Evolutionary conservation across 2,113 vertebrate genomes (phyloP).

Genomic region (Psophia crepitans): DNA sequence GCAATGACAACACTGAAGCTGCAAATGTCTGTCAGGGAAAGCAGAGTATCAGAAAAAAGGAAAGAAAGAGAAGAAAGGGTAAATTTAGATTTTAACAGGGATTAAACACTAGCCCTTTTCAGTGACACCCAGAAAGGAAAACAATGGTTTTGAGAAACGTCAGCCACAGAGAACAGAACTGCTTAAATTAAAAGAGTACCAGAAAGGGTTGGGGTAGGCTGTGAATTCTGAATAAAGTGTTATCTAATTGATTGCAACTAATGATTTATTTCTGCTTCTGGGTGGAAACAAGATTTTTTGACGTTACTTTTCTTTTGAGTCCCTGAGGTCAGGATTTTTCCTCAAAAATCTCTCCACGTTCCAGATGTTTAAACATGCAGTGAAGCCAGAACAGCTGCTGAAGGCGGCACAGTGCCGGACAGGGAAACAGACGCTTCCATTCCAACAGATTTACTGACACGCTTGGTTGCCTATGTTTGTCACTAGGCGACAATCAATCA

Average conservation of each 20-base stretch:
- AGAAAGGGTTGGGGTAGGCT: background rate
- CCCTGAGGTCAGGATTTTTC: background rate
- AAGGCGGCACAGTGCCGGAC: background rate
- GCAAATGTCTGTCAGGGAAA: background rate
- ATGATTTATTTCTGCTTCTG: background rate
- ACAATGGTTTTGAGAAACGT: background rate
- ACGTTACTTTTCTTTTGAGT: background rate
- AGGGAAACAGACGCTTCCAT: background rate
- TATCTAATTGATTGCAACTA: background rate
- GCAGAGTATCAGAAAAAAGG: background rate
- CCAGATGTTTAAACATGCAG: background rate
- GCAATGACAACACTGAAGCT: background rate
- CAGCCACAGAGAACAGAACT: background rate
- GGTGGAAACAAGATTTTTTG: background rate
- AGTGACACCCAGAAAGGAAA: background rate
- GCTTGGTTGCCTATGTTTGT: background rate
- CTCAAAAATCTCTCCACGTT: background rate
- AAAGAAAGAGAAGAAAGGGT: background rate
- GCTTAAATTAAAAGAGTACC: background rate
- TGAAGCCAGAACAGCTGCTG: background rate
- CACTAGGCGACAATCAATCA: background rate
- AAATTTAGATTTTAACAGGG: background rate
- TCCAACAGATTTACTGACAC: background rate
- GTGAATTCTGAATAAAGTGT: background rate
- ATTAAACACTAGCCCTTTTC: background rate